Base-by-base conservation (phyloP, 2,888 invertebrate genomes). In the Scaptomyza parva region DNA sequence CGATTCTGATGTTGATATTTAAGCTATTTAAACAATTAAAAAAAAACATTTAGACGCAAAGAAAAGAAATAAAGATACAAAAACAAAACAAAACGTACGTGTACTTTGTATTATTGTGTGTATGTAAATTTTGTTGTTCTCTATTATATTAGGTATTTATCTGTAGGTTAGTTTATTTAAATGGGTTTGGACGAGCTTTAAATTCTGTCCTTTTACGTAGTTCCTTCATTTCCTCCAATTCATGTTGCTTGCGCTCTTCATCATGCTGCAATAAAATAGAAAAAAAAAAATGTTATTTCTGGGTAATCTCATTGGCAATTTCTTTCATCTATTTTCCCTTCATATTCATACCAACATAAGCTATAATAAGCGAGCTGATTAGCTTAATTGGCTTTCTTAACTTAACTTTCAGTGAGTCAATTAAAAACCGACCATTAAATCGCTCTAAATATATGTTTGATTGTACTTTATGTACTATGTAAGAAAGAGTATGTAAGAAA, bases 171-270 rank as follows among this genome's bases (percentile, higher is more conserved):
- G 52, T 55, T 68, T 62, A 86, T 76, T 91, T 91, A 69, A 91
- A 91, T 39, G 91, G 91, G 80, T 91, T 92, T 74, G 90, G 91
- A 79, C 90, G 88, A 57, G 92, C 92, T 85, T 91, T 91, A 61
- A 91, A 91, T 61, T 86, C 79, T 60, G 89, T 79, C 65, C 76
- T 74, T 69, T 91, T 91, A 62, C 91, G 86, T 71, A 92, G 53
- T 77, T 91, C 87, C 70, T 83, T 89, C 35, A 84, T 69, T 53
- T 81, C 67, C 65, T 87, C 83, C 67, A 88, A 75, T 69, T 92
- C 90, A 22, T 76, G 81, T 71, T 79, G 83, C 65, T 78, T 88
- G 64, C 88, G 89, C 77, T 89, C 80, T 68, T 90, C 88, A 53
- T 91, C 90, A 73, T 89, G 85, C 91, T 91, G 71, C 1, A 89